phyloP scores from a whole-genome alignment of 53 echinoderm and acorn worm genomes.

The Astropecten irregularis region DNA sequence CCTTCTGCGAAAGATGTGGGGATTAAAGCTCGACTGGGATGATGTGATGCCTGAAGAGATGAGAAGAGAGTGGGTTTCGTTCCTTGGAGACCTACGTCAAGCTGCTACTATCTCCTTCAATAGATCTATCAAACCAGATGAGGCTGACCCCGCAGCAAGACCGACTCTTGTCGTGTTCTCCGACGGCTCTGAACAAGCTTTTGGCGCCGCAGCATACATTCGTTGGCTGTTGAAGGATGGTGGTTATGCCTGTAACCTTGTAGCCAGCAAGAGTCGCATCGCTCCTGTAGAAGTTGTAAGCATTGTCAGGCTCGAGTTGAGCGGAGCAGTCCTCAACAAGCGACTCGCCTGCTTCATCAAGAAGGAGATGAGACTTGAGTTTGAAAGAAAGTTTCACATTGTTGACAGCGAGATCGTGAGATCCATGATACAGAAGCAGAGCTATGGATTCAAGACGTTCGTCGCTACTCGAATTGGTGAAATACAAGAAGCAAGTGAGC shows the following conservation, averaged over 20 bases:
- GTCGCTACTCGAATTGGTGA: no score
- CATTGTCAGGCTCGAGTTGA: no score
- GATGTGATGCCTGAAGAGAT: not conserved
- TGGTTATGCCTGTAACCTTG: constrained; percentile 9
- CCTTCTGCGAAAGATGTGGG: constrained; percentile 41
- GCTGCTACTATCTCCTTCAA: not conserved
- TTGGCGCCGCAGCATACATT: constrained; percentile 45
- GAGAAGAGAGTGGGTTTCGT: constrained; percentile 13
- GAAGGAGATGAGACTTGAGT: no score
- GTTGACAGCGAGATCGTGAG: no score
- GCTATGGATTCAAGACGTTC: no score
- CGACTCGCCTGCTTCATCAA: no score
- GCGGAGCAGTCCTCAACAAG: no score
- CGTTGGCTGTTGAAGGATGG: constrained; percentile 42
- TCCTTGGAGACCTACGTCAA: constrained; percentile 18
- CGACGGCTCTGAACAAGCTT: constrained; percentile 59
- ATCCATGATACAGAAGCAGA: no score
- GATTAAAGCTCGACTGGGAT: constrained; percentile 19
- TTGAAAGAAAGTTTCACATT: no score
- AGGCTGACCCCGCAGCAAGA: not conserved
- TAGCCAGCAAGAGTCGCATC: constrained; percentile 62
- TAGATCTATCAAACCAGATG: constrained; percentile 36
- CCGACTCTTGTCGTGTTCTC: constrained; percentile 54
- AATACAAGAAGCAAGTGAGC: no score
- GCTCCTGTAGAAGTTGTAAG: no score